Conservation (phyloP, 35 echinoderm and acorn worm genomes). For the Amphiura filiformis region DNA sequence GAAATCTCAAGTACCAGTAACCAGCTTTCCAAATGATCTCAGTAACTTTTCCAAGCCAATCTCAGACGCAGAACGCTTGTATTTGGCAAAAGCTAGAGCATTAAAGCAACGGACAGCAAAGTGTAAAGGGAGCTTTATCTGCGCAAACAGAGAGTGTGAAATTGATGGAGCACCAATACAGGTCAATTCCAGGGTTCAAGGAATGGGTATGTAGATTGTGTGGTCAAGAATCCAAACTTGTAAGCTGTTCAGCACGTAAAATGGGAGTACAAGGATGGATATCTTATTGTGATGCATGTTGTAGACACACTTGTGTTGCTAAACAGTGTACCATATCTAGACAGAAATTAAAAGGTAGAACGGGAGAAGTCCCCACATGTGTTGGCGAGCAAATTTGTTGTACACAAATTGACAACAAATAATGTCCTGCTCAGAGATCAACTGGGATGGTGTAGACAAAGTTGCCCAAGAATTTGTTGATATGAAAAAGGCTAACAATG, state of each 20-base stretch:
- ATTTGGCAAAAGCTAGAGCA: too few species aligned
- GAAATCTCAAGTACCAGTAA: too few species aligned
- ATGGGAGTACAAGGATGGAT: not conserved
- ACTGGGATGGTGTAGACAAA: not conserved
- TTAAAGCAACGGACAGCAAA: too few species aligned
- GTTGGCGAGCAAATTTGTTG: not conserved
- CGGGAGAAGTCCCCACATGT: not conserved
- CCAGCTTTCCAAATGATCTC: too few species aligned
- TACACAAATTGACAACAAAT: not conserved
- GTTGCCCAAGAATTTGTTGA: not conserved
- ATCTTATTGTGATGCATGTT: not conserved
- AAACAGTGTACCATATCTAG: not conserved
- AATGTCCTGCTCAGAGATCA: not conserved
- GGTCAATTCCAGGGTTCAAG: too few species aligned
- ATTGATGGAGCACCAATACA: not conserved
- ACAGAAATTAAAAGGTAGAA: not conserved
- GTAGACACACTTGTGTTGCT: constrained; percentile 7
- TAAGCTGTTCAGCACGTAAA: not conserved
- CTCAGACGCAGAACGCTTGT: too few species aligned
- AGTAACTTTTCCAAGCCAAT: too few species aligned
- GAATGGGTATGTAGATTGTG: not conserved
- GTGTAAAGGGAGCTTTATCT: too few species aligned
- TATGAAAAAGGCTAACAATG: not conserved
- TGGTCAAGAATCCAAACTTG: not conserved
- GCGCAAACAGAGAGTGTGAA: too few species aligned